Evolutionary conservation across 2,797 vertebrate species (phyloP), one percentile per base, ranked within the genome.

Genomic region (Loris lydekkerianus): DNA sequence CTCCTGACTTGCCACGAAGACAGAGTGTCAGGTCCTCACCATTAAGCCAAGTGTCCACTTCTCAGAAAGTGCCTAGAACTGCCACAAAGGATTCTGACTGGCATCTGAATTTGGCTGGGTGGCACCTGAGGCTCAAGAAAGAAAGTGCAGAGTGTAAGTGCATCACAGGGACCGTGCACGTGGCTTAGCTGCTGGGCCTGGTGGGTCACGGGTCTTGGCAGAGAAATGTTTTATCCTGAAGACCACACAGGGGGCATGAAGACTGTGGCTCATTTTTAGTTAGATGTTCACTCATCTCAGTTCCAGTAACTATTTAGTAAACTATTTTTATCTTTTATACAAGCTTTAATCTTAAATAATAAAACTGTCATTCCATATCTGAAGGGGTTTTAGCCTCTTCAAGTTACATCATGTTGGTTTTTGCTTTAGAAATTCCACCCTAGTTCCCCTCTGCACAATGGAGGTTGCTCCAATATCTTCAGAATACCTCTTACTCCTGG

Each of bases 371-470:
- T 31, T 60, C 21, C 37, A 5, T 8, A 6, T 10, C 0, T n/a
- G 37, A 46, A 11, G 15, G 1, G 15, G 27, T 27, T 40, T 43
- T 8, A 13, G 13, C 2, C 37, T 61, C 58, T 29, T n/a, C 17
- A 11, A 10, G 9, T 60, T 25, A 43, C 14, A 56, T 58, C 63
- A 13, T 0, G 11, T 61, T n/a, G 31, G 49, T 13, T 69, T 69
- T 49, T 56, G 25, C 65, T 3, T 56, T 20, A 13, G 46, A 56
- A 70, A 23, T 15, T 10, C 49, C 69, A 34, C 46, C 1, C 9
- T 6, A n/a, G 11, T 17, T 13, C 0, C 14, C 27, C 13, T 27
- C 3, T 60, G 34, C n/a, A 15, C 5, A 40, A 3, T 4, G 5
- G 3, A 10, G 13, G 11, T 1, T 37, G n/a, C 20, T n/a, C 49